Base-by-base conservation (phyloP, 2,888 invertebrate genomes). In the Epinotia nisella region DNA sequence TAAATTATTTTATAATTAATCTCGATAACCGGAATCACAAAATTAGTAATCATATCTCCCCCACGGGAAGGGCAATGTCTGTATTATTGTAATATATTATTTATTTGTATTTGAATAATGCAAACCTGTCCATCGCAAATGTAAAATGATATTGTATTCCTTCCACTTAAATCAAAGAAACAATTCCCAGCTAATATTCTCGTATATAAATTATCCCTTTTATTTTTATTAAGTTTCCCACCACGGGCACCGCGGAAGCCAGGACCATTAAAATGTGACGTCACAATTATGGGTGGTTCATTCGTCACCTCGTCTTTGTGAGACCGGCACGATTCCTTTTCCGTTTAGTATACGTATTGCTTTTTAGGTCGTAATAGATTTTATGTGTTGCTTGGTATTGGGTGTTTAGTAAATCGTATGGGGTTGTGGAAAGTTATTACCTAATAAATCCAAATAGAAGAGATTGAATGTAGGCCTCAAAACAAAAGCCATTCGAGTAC, bases 261-360 rank as follows among this genome's bases (percentile, higher is more conserved):
- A 35, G 41, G 45, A 21, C 19, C 71, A 60, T 71, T 66, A 60
- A 24, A 21, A 45, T 10, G 53, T 66, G 66, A 71, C 66, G 71
- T 71, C 60, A 71, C 51, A 51, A 11, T 15, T 11, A 69, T 49
- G 59, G 41, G 41, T 29, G 39, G 15, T 17, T 53, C 66, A 55
- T 71, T 61, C 71, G 41, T 71, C 61, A 64, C 39, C 56, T 21
- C 9, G 49, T n/a, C 41, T 53, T 60, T 66, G 59, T 55, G 53
- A 11, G 53, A 66, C 10, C 39, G 70, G 41, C 58, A 35, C n/a
- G n/a, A 58, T 39, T 62, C 24, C 21, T 70, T 39, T 41, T 68
- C 51, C 58, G 13, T 51, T 65, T 58, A 58, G 56, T n/a, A n/a
- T n/a, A 39, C 7, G 56, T 64, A 62, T 70, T 70, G n/a, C 15